Conservation (phyloP, 2,797 vertebrate genomes). For the Florisuga fusca region DNA sequence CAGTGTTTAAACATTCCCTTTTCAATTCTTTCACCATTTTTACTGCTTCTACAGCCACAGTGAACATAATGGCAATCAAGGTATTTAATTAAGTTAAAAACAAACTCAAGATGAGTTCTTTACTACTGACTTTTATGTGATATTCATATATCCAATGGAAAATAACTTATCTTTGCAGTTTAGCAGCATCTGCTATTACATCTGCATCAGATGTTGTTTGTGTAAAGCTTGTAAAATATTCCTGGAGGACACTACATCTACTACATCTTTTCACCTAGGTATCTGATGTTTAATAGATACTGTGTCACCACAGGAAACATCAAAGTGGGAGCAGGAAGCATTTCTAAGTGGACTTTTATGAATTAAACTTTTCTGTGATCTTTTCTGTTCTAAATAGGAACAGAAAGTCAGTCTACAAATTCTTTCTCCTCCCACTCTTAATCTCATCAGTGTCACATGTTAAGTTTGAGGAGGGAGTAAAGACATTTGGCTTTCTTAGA, state of each 20-base stretch:
- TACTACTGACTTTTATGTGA: background rate
- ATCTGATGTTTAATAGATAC: background rate
- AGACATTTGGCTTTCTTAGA: constrained; percentile 6
- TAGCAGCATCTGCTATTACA: background rate
- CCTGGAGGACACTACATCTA: background rate
- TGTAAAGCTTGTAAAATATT: background rate
- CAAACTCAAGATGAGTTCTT: background rate
- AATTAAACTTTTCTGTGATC: background rate
- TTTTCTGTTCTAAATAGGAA: background rate
- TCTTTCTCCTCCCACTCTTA: constrained; percentile 26
- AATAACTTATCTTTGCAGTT: background rate
- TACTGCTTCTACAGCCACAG: background rate
- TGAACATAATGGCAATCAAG: background rate
- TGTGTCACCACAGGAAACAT: background rate
- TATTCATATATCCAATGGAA: background rate
- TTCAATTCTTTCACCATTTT: background rate
- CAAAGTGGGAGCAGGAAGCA: background rate
- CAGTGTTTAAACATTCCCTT: background rate
- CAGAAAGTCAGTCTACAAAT: constrained; percentile 6
- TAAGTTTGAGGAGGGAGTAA: background rate
- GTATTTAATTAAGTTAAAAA: background rate
- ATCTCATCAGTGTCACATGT: constrained; percentile 29
- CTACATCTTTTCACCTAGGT: background rate
- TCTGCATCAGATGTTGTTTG: background rate
- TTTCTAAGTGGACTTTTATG: background rate